Percentiles rank a stretch among this genome's conserved stretches.
These are phyloP conservation scores for Zygogramma bicolorata DNA, from an alignment of 2,888 invertebrate species.

Conservation along the genomic window DNA sequence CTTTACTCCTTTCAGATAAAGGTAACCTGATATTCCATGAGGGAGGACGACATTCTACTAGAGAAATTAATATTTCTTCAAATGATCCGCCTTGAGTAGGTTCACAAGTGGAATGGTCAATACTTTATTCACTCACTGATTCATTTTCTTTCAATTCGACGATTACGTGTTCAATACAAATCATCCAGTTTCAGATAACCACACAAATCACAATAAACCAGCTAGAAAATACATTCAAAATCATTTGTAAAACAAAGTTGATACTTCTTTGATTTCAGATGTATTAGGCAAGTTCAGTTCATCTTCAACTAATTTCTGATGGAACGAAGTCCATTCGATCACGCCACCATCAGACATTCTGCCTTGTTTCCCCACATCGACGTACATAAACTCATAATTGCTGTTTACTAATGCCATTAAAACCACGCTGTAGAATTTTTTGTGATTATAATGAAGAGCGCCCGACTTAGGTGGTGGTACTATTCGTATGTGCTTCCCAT, in stretches of 20 bases:
- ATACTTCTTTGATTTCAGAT: too few species aligned
- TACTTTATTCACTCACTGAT: not conserved
- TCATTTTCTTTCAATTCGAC: not conserved
- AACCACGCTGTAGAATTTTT: conserved; percentile 28
- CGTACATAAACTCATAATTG: conserved; percentile 32
- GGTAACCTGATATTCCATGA: not conserved
- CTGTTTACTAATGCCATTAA: conserved; percentile 32
- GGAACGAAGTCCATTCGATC: conserved; percentile 27
- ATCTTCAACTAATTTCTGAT: conserved; percentile 6
- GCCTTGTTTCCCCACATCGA: conserved; percentile 33
- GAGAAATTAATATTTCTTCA: not conserved
- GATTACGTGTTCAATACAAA: not conserved
- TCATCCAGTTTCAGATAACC: not conserved
- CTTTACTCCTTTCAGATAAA: not conserved
- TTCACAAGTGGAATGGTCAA: not conserved
- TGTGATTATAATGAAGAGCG: conserved; percentile 32
- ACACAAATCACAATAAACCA: not conserved
- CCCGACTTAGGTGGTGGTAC: conserved; percentile 22
- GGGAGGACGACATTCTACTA: not conserved
- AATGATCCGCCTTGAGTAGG: not conserved
- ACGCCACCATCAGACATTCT: conserved; percentile 33
- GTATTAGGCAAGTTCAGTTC: not conserved
- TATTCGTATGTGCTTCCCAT: conserved; percentile 32
- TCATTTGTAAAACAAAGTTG: not conserved
- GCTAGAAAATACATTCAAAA: not conserved